These are phyloP conservation scores for Epinephelus lanceolatus DNA, from an alignment of 2,113 vertebrate species.

Conservation along the genomic window DNA sequence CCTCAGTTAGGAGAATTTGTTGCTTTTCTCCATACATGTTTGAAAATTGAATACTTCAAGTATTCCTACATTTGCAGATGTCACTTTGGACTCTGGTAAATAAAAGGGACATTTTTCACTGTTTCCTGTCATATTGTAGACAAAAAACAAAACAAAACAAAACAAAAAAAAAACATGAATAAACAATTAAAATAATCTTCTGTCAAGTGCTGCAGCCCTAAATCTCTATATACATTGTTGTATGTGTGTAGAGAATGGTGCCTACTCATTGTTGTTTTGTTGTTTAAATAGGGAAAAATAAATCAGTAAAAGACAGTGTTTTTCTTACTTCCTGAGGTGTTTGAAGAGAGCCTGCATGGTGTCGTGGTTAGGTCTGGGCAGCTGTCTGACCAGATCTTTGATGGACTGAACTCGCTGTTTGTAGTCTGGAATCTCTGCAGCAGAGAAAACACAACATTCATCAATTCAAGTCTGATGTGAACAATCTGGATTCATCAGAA, in stretches of 20 bases:
- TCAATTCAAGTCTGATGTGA: neutral
- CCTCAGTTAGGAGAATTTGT: neutral
- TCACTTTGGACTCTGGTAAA: no score
- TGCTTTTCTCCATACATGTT: neutral
- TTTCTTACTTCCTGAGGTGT: constrained; percentile 93
- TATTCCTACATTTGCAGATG: no score
- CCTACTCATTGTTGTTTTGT: neutral
- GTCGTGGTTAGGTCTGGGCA: constrained; percentile 96
- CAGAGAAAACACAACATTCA: constrained; percentile 1
- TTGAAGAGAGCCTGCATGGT: constrained; percentile 97
- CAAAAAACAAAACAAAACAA: no score
- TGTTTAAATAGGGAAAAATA: neutral
- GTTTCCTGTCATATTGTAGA: no score
- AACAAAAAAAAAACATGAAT: no score
- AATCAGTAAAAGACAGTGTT: neutral
- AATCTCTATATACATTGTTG: neutral
- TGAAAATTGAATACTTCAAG: neutral
- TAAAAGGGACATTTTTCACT: no score
- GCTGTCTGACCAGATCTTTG: constrained; percentile 92
- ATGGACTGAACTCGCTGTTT: constrained; percentile 89
- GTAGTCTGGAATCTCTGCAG: constrained; percentile 89
- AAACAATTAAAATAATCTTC: no score
- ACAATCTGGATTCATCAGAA: neutral
- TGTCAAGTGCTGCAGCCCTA: no score
- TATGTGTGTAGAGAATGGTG: no score